These are phyloP conservation scores for Spheniscus humboldti DNA, from an alignment of 2,797 vertebrate genomes.

Conservation along the genomic window DNA sequence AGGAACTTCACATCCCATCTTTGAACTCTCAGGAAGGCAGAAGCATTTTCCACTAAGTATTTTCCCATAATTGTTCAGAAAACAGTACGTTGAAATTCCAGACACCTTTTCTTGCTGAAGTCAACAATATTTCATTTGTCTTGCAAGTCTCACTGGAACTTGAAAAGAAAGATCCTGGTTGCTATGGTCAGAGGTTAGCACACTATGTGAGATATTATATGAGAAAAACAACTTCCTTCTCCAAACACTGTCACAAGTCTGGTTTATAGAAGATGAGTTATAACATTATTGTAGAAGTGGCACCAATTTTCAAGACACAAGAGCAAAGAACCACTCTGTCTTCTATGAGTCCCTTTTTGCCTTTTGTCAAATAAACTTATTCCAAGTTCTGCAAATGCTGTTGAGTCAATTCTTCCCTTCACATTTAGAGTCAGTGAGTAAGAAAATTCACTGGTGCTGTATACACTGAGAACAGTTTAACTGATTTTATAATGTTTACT, in stretches of 20 bases:
- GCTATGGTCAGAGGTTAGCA: background rate
- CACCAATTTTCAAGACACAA: background rate
- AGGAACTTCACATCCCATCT: conserved; percentile 55
- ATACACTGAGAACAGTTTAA: background rate
- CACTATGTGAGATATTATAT: background rate
- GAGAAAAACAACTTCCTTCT: background rate
- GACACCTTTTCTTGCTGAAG: conserved; percentile 42
- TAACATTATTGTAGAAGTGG: background rate
- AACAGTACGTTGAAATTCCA: conserved; percentile 51
- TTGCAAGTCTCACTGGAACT: conserved; percentile 21
- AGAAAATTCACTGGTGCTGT: background rate
- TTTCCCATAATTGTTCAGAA: conserved; percentile 75
- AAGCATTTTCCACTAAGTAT: conserved; percentile 59
- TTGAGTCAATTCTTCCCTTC: background rate
- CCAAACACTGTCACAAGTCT: background rate
- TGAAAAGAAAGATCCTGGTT: conserved; percentile 7
- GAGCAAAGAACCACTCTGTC: background rate
- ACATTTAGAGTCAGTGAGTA: background rate
- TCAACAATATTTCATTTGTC: conserved; percentile 60
- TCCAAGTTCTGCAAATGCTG: background rate
- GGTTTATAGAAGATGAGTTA: background rate
- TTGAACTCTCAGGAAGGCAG: conserved; percentile 54
- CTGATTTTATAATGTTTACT: background rate
- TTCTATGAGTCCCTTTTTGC: background rate
- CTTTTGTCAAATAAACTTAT: background rate